Evolutionary conservation across 2,888 invertebrate species (phyloP).

Genomic region (Drosophila robusta): DNA sequence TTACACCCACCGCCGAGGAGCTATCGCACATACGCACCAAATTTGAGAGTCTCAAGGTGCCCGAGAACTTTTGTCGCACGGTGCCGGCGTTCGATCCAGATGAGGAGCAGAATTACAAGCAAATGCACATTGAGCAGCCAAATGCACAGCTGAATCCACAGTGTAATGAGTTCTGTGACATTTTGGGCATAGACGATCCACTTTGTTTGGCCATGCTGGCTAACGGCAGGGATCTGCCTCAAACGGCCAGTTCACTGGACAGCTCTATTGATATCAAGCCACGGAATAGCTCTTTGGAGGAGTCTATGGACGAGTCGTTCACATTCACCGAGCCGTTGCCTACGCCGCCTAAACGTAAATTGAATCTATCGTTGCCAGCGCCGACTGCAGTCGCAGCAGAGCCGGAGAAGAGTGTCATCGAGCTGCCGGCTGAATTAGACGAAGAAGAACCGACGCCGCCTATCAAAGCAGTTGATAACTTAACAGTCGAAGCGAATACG

Average conservation of each 20-base stretch:
- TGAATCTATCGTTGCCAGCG: constrained; percentile 74
- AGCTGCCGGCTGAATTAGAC: constrained; percentile 48
- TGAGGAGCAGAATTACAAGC: constrained; percentile 76
- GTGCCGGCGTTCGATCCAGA: constrained; percentile 87
- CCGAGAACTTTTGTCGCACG: constrained; percentile 92
- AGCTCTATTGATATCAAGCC: constrained; percentile 6
- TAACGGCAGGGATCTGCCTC: constrained; percentile 84
- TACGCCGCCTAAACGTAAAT: constrained; percentile 77
- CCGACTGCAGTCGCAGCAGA: constrained; percentile 42
- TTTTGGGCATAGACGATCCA: constrained; percentile 92
- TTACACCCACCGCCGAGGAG: constrained; percentile 90
- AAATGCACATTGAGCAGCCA: constrained; percentile 84
- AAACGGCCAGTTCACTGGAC: constrained; percentile 66
- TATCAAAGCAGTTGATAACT: background rate
- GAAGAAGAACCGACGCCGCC: background rate
- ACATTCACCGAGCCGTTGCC: background rate
- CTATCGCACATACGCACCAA: constrained; percentile 87
- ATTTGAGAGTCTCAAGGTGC: constrained; percentile 90
- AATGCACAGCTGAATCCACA: constrained; percentile 89
- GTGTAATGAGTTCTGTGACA: constrained; percentile 89
- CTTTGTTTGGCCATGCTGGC: constrained; percentile 87
- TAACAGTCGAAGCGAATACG: background rate
- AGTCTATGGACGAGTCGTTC: background rate
- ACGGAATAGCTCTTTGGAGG: constrained; percentile 19
- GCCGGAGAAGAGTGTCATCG: constrained; percentile 30